phyloP scores from a whole-genome alignment of 2,113 vertebrate species.

The Erpornis zantholeuca region DNA sequence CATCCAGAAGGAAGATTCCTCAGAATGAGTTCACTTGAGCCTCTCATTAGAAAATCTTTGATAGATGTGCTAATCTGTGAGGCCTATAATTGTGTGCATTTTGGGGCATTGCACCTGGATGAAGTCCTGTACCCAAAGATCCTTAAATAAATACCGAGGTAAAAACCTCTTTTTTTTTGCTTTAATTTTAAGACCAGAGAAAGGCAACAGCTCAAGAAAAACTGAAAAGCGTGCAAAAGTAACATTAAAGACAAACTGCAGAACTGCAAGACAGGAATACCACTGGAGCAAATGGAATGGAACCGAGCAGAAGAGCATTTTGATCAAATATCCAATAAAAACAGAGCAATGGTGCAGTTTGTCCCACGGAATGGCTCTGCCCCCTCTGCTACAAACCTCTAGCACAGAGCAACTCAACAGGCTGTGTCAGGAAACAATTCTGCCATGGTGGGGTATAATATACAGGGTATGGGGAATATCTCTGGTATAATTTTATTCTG shows the following conservation, averaged over 20 bases:
- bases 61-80: no score
- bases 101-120: no score
- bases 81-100: no score
- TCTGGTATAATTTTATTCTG: neutral
- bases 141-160: no score
- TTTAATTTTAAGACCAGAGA: no score
- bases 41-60: no score
- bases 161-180: no score
- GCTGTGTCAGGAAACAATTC: neutral
- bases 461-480: no score
- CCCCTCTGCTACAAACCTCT: neutral
- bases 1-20: no score
- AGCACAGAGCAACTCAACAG: neutral
- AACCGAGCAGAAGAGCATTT: fast-evolving
- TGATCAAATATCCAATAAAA: neutral
- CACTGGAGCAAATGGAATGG: neutral
- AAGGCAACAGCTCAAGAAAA: neutral
- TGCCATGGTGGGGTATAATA: neutral
- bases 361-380: neutral
- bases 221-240: neutral
- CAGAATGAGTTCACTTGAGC: no score
- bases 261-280: neutral
- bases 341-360: neutral
- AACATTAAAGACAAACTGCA: neutral
- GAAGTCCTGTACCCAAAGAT: no score